Conservation (phyloP, 2,113 vertebrate genomes). For the Fregetta grallaria region DNA sequence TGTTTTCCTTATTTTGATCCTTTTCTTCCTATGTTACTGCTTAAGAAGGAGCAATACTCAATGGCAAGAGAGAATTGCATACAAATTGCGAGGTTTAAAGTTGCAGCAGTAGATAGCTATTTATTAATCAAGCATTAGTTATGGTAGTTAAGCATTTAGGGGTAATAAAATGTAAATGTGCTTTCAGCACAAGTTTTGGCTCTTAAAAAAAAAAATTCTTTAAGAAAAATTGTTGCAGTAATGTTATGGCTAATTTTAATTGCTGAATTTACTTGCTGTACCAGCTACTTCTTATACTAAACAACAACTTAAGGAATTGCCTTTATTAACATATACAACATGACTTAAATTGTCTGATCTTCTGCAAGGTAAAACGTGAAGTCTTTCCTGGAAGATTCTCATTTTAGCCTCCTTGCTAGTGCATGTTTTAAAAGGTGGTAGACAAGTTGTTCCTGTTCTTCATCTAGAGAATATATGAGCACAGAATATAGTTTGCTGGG, state of each 20-base stretch:
- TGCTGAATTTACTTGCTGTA: constrained; percentile 71
- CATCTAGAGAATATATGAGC: neutral
- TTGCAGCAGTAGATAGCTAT: neutral
- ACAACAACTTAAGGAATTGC: constrained; percentile 74
- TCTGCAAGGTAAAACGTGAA: neutral
- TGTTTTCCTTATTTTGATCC: neutral
- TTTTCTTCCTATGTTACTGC: neutral
- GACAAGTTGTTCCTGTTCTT: neutral
- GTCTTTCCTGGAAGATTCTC: neutral
- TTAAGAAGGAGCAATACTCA: neutral
- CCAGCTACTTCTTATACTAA: constrained; percentile 74
- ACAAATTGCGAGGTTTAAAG: constrained; percentile 24
- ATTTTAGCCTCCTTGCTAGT: neutral
- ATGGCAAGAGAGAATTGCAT: neutral
- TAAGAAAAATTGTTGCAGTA: constrained; percentile 67
- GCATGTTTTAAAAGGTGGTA: neutral
- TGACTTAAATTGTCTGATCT: neutral
- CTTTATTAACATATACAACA: neutral
- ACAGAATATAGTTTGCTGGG: neutral
- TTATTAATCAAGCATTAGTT: constrained; percentile 73
- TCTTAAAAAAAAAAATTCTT: constrained; percentile 64
- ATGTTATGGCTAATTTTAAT: constrained; percentile 79
- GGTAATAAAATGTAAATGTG: constrained; percentile 75
- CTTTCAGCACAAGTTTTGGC: constrained; percentile 38
- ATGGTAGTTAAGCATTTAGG: constrained; percentile 70